Base-by-base conservation (phyloP, 2,113 vertebrate species). In the Eurypyga helias region DNA sequence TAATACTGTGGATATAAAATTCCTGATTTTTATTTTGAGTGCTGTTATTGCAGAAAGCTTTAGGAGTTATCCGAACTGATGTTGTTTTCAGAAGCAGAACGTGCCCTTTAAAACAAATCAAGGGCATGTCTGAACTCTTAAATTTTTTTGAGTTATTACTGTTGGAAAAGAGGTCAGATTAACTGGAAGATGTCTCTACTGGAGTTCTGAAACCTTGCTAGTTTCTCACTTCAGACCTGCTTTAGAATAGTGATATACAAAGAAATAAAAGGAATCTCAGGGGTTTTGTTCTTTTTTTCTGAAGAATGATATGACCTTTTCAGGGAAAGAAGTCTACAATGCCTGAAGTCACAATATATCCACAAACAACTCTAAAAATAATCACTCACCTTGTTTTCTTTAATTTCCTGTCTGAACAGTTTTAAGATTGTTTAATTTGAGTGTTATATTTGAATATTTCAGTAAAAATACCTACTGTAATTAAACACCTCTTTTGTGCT, bases 91-190 rank as follows among this genome's bases (percentile, higher is more conserved):
- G 95, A 95, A 97, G 91, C 72, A 65, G 70, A 92, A 88, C 21
- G 26, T 96, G 92, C 96, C 96, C 91, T 97, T 96, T 97, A 85
- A 94, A 96, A 79, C 76, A 97, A 95, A 95, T 89, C 95, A 95
- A 97, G 90, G 90, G 69, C 90, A 91, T 41, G 61, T 91, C 89
- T 97, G 86, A 96, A 93, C 69, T 91, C 83, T 71, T 62, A 70
- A 64, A 11, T 45, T 93, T 92, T 89, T 96, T 81, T 89, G 29
- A 92, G 83, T 93, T 95, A 89, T 89, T 96, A 84, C 69, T 93
- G 61, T 69, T 86, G 80, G 91, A 89, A 90, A 91, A 92, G 90
- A 97, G 95, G 92, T 97, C 96, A 96, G 76, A 96, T 95, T 95
- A 97, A 21, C 80, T 91, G 89, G 90, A 95, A 89, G 91, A 92